A percentile compares a stretch with the other conserved stretches of the same genome.
phyloP scores from a whole-genome alignment of 2,797 vertebrate species.

The Diceros bicornis region DNA sequence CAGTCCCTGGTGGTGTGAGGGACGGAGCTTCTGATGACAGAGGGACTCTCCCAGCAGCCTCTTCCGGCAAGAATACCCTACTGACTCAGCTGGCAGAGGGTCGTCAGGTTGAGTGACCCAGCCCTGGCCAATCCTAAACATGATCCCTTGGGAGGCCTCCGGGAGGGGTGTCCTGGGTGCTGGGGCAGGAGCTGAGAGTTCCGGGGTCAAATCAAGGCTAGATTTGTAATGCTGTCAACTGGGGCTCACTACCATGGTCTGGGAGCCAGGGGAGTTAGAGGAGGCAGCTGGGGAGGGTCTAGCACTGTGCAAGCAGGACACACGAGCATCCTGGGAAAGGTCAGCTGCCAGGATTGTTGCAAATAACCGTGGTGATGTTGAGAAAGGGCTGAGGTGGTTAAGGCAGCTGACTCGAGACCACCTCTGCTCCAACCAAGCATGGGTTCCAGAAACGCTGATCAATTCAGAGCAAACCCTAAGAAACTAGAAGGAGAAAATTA shows the following conservation, averaged over 20 bases:
- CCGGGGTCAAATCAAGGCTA: background rate
- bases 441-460: background rate
- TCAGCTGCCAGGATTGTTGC: background rate
- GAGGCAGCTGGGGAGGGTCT: too few species aligned
- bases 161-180: too few species aligned
- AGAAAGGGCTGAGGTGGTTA: background rate
- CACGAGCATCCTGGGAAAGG: background rate
- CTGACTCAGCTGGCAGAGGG: background rate
- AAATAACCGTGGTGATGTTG: background rate
- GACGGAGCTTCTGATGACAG: background rate
- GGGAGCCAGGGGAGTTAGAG: background rate
- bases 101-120: background rate
- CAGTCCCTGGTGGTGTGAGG: background rate
- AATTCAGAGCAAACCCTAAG: background rate
- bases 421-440: background rate
- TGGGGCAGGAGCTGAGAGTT: background rate
- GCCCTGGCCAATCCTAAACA: background rate
- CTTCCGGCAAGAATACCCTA: background rate
- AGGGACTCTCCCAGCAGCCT: background rate
- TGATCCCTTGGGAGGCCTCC: background rate
- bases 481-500: background rate
- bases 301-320: accelerated
- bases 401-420: background rate
- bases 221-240: background rate
- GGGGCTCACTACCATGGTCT: background rate